Conservation (phyloP, 2,797 vertebrate genomes). For the Falco naumanni region DNA sequence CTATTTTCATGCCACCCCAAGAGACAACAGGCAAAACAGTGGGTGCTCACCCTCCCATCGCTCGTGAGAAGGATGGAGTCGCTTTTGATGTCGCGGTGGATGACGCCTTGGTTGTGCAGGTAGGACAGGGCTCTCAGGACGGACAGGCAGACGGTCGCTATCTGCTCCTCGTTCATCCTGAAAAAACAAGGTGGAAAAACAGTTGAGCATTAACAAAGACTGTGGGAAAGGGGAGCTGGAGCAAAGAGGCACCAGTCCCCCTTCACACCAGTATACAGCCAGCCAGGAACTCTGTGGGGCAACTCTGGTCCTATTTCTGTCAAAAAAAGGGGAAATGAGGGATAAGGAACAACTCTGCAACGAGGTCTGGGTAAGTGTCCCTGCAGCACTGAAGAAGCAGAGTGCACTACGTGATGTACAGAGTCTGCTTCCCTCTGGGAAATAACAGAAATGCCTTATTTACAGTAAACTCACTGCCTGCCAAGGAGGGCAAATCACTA, state of each 20-base stretch:
- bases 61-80: constrained; percentile 98
- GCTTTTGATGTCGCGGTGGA: constrained; percentile 98
- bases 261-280: rapidly evolving
- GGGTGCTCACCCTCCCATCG: constrained; percentile 88
- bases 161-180: constrained; percentile 99
- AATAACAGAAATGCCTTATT: not conserved
- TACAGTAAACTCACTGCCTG: not conserved
- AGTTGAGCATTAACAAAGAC: not conserved
- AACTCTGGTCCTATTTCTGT: not conserved
- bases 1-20: not conserved
- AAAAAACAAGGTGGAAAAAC: not conserved
- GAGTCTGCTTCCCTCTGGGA: not conserved
- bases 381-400: not conserved
- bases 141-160: constrained; percentile 94
- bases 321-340: not conserved
- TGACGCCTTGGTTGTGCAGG: constrained; percentile 96
- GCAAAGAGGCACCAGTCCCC: rapidly evolving
- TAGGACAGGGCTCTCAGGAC: constrained; percentile 94
- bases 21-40: not conserved
- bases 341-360: not conserved
- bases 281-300: not conserved
- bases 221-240: not conserved
- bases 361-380: rapidly evolving
- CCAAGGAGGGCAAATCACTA: not conserved
- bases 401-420: not conserved